Evolutionary conservation across 2,888 invertebrate species (phyloP), one percentile per base, ranked within the genome.

Genomic region (Torymus texanus): DNA sequence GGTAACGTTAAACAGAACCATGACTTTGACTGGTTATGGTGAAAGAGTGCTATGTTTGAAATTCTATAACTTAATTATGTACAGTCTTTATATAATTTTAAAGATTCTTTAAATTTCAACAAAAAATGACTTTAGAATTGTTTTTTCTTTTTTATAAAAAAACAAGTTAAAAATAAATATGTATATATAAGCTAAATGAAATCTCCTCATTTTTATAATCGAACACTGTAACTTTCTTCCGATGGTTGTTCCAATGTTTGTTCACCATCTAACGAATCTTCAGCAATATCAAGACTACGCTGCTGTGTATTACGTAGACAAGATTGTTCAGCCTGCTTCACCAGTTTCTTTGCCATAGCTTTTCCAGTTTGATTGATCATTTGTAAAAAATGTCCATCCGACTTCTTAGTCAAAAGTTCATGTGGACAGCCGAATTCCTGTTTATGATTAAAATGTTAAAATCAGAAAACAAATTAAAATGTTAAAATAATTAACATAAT

Each of bases 311-410:
- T 84, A 16, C 65, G 81, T 2, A 67, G 5, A 59, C 71, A 85
- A 11, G 84, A 78, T 1, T 76, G 62, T 41, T 85, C 83, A 2
- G 93, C 93, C 62, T 92, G 89, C 78, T 89, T 88, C 16, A 89
- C 89, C 13, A 93, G 88, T 18, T 88, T 88, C 58, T 92, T 91
- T 0, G 92, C 88, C 91, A 93, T 93, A 81, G 90, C 91, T 50
- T 91, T 92, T 81, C 94, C 95, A 67, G 94, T 94, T 86, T 95
- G 94, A 74, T 93, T 92, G 0, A 95, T 94, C 95, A 95, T 95
- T 86, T 93, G 92, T 2, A 92, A 89, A 80, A 95, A 93, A 76
- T 92, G 89, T 4, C 95, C 93, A 3, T 93, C 91, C 0, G 87
- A 83, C 1, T 92, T 91, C 83, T 93, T 93, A 83, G 90, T 92